Evolutionary conservation across 2,113 vertebrate species (phyloP).

Genomic region (Seriola quinqueradiata): DNA sequence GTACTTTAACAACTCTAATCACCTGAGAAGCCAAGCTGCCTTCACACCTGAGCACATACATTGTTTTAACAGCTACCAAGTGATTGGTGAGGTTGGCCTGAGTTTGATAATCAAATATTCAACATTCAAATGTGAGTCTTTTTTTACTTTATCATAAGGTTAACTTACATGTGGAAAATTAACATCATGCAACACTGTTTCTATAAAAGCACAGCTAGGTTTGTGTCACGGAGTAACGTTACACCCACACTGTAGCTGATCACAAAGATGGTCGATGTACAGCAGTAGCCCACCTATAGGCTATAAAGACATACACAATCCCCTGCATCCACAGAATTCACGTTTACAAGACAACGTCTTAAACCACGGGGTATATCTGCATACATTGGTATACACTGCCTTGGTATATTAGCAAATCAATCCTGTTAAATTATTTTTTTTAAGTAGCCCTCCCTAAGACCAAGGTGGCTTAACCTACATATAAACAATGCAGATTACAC

Average conservation of each 20-base stretch:
- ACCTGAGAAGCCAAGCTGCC: constrained; percentile 53
- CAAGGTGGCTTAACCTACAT: constrained; percentile 51
- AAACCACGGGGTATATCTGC: not conserved
- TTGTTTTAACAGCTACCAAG: not conserved
- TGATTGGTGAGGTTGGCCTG: not conserved
- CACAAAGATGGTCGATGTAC: constrained; percentile 62
- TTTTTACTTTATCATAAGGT: not conserved
- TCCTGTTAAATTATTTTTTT: constrained; percentile 34
- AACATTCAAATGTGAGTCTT: not conserved
- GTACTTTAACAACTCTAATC: constrained; percentile 69
- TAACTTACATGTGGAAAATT: not conserved
- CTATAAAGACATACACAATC: not conserved
- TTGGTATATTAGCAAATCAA: not conserved
- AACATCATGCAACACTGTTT: not conserved
- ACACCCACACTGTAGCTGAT: constrained; percentile 54
- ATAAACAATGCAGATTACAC: constrained; percentile 61
- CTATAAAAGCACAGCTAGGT: constrained; percentile 6
- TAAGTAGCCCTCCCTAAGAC: constrained; percentile 41
- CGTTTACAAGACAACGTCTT: not conserved
- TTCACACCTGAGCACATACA: constrained; percentile 54
- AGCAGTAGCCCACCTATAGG: constrained; percentile 31
- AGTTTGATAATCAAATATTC: not conserved
- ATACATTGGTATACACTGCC: not conserved
- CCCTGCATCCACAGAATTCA: not conserved
- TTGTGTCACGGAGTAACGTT: constrained; percentile 47